phyloP scores from a whole-genome alignment of 2,797 vertebrate genomes.

The Halcyon badia region DNA sequence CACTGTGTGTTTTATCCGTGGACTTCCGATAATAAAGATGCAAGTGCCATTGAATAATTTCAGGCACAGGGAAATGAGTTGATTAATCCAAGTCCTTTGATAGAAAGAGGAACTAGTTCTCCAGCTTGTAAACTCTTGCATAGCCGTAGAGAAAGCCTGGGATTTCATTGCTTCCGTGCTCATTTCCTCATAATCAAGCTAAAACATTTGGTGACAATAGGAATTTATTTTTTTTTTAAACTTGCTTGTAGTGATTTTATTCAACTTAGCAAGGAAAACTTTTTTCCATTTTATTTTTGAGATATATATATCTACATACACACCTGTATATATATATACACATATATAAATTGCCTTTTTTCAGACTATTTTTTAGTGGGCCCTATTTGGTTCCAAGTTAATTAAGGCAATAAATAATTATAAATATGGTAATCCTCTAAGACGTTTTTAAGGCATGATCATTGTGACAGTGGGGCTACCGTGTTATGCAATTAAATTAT shows the following conservation, averaged over 20 bases:
- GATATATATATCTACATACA: no score
- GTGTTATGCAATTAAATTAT: background rate
- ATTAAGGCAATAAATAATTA: constrained; percentile 5
- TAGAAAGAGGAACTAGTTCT: background rate
- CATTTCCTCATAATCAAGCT: background rate
- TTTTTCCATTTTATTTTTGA: background rate
- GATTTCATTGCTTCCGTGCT: background rate
- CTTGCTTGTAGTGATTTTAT: background rate
- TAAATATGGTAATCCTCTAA: constrained; percentile 17
- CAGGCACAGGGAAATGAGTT: background rate
- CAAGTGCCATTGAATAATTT: background rate
- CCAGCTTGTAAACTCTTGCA: background rate
- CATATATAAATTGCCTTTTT: background rate
- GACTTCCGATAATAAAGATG: background rate
- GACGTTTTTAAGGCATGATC: background rate
- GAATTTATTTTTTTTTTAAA: background rate
- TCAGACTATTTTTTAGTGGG: background rate
- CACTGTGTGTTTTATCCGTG: background rate
- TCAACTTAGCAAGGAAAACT: background rate
- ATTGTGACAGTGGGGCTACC: background rate
- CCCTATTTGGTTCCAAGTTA: background rate
- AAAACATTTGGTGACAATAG: background rate
- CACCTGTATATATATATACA: no score
- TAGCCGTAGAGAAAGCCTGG: background rate
- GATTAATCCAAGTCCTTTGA: constrained; percentile 1